Percentiles rank a stretch among this genome's conserved stretches.
Evolutionary conservation across 2,113 vertebrate species (phyloP).

Genomic region (Nesoenas mayeri): DNA sequence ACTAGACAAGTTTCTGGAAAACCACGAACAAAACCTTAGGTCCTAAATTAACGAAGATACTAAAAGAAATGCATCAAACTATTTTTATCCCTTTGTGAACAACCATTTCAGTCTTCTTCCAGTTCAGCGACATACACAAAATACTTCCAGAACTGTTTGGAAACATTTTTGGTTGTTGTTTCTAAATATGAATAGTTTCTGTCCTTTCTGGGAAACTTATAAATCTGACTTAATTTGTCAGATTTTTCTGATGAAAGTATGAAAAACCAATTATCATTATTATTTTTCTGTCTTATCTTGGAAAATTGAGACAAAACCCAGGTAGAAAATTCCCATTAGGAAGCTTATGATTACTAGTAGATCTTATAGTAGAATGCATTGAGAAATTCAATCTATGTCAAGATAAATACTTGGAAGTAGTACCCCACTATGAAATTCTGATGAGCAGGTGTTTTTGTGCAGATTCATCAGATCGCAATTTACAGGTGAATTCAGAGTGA

Average conservation of each 20-base stretch:
- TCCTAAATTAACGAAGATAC: neutral
- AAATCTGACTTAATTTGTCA: neutral
- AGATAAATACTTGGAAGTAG: neutral
- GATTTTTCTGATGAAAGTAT: neutral
- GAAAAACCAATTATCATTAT: neutral
- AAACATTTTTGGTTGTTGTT: neutral
- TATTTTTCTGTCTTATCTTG: neutral
- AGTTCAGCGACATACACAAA: neutral
- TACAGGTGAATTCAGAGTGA: neutral
- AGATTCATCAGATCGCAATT: neutral
- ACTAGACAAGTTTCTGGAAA: neutral
- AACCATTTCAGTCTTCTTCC: neutral
- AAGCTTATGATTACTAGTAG: neutral
- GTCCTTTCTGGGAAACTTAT: neutral
- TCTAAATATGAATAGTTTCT: neutral
- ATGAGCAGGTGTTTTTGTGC: neutral
- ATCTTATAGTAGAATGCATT: neutral
- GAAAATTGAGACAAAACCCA: neutral
- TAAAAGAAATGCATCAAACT: neutral
- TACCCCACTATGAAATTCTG: neutral
- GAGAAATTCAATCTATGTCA: neutral
- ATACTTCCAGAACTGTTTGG: neutral
- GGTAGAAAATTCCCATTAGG: neutral
- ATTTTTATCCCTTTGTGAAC: neutral
- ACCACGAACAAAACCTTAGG: neutral